These are phyloP conservation scores for Pangasianodon gigas DNA, from an alignment of 2,113 vertebrate species.

Conservation along the genomic window DNA sequence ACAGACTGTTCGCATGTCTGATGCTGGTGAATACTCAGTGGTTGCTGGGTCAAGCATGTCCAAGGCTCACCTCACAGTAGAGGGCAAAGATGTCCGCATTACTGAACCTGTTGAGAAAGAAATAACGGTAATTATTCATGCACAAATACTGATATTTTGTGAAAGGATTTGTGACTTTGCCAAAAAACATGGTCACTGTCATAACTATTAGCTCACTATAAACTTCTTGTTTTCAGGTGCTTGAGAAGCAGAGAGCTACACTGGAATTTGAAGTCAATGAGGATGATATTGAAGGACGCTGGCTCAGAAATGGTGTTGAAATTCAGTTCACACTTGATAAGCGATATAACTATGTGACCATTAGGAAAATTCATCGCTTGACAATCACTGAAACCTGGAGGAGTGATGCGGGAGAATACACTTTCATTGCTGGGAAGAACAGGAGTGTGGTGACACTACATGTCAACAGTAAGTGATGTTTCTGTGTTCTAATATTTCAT, in stretches of 20 bases:
- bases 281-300: conserved; percentile 85
- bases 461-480: conserved; percentile 78
- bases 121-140: conserved; percentile 78
- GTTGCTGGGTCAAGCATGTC: conserved; percentile 92
- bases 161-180: not conserved
- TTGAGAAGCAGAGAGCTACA: conserved; percentile 83
- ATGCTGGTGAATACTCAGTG: conserved; percentile 89
- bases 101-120: conserved; percentile 77
- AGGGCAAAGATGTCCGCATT: conserved; percentile 92
- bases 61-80: conserved; percentile 85
- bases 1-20: conserved; percentile 86
- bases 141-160: not conserved
- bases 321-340: conserved; percentile 84
- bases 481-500: not conserved
- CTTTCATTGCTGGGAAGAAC: conserved; percentile 85
- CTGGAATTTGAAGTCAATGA: conserved; percentile 91
- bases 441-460: conserved; percentile 81
- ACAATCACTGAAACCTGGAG: conserved; percentile 83
- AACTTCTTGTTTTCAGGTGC: conserved; percentile 69
- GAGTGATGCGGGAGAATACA: conserved; percentile 85
- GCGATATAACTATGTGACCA: conserved; percentile 78
- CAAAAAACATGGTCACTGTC: not conserved
- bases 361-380: conserved; percentile 83
- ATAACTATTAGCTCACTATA: not conserved
- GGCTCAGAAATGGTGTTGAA: conserved; percentile 86